Conservation (phyloP, 2,113 vertebrate genomes). For the Myodes glareolus region DNA sequence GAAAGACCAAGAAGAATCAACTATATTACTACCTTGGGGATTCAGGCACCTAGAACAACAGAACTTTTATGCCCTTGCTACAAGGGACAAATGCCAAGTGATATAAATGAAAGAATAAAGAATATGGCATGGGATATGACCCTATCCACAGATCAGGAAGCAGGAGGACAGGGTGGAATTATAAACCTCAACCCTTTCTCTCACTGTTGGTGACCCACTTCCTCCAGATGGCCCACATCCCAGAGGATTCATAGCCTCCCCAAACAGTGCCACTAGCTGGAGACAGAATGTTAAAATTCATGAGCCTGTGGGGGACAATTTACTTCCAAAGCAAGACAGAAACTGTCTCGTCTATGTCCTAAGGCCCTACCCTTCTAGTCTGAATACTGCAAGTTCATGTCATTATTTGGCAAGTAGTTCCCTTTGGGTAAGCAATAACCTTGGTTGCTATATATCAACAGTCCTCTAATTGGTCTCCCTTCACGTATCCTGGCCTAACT, state of each 20-base stretch:
- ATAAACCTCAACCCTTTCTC: neutral
- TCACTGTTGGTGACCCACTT: neutral
- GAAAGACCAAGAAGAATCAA: neutral
- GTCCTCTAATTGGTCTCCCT: neutral
- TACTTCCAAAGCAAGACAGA: neutral
- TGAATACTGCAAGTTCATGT: neutral
- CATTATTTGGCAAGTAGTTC: neutral
- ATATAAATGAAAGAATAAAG: neutral
- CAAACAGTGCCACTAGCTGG: neutral
- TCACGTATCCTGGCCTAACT: neutral
- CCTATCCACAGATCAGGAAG: neutral
- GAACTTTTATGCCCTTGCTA: neutral
- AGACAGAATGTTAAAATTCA: neutral
- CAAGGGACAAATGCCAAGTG: neutral
- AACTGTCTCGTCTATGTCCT: neutral
- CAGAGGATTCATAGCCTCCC: neutral
- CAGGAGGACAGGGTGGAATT: too few relatives aligned
- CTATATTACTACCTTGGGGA: neutral
- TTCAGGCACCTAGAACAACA: neutral
- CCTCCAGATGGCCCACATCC: neutral
- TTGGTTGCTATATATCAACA: neutral
- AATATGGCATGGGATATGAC: neutral
- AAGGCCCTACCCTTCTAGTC: neutral
- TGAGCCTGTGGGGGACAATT: neutral
- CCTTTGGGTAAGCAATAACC: neutral